These are phyloP conservation scores for Tiliacea aurago DNA, from an alignment of 2,888 invertebrate species.

Conservation along the genomic window DNA sequence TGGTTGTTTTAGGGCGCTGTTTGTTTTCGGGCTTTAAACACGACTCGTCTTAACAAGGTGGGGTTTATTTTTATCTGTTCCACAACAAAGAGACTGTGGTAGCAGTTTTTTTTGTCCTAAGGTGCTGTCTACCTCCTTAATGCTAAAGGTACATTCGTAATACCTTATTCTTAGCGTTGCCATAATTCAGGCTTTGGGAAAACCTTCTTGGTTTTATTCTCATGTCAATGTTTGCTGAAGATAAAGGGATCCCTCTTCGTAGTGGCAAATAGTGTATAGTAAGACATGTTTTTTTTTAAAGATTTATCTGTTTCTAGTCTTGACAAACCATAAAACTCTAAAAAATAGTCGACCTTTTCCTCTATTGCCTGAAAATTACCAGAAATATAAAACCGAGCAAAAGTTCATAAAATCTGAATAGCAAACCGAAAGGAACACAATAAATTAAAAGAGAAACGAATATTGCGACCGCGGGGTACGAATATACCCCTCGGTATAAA, in stretches of 20 bases:
- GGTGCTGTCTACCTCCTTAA: slow-evolving; percentile 59
- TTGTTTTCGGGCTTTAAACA: slow-evolving; percentile 84
- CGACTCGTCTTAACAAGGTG: slow-evolving; percentile 85
- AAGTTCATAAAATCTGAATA: slow-evolving; percentile 34
- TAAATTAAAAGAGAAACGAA: slow-evolving; percentile 64
- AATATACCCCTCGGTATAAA: slow-evolving; percentile 62
- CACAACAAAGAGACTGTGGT: slow-evolving; percentile 70
- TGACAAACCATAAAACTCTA: neutral
- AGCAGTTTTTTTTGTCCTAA: slow-evolving; percentile 65
- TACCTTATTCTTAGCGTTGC: slow-evolving; percentile 46
- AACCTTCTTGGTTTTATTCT: slow-evolving; percentile 18
- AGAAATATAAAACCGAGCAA: neutral
- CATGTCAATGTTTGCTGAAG: slow-evolving; percentile 19
- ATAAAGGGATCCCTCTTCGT: neutral
- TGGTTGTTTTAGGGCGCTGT: slow-evolving; percentile 88
- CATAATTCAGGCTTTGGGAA: slow-evolving; percentile 43
- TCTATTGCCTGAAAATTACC: neutral
- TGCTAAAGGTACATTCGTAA: slow-evolving; percentile 48
- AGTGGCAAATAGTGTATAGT: slow-evolving; percentile 1
- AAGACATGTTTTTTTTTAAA: neutral
- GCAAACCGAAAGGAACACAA: slow-evolving; percentile 47
- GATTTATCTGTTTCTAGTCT: neutral
- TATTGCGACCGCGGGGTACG: slow-evolving; percentile 61
- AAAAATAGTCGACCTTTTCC: neutral
- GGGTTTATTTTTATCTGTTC: slow-evolving; percentile 82